phyloP scores from a whole-genome alignment of 2,888 invertebrate genomes.

The Callosobruchus maculatus region DNA sequence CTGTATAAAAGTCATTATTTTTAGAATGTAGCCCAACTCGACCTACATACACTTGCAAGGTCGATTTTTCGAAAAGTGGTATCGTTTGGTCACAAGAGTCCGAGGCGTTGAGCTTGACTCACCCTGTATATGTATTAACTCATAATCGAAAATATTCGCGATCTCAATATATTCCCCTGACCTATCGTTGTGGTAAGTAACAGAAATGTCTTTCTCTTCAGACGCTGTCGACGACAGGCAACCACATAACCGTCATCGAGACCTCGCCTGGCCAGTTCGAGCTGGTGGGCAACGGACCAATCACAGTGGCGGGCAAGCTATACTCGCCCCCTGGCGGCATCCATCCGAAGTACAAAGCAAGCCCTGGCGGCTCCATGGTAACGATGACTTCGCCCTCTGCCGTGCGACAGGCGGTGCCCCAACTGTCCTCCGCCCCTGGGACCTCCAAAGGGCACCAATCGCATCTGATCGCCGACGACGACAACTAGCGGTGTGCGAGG shows the following conservation, averaged over 20 bases:
- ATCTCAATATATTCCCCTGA: too few relatives aligned
- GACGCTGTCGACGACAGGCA: conserved; percentile 25
- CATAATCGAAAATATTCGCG: too few relatives aligned
- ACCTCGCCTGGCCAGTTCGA: conserved; percentile 41
- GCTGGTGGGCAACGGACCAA: conserved; percentile 32
- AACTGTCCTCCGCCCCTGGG: neutral
- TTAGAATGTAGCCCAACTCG: too few relatives aligned
- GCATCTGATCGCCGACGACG: neutral
- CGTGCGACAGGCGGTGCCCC: neutral
- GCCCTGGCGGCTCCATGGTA: neutral
- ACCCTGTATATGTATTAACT: too few relatives aligned
- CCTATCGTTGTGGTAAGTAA: neutral
- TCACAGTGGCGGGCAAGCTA: conserved; percentile 24
- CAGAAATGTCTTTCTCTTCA: neutral
- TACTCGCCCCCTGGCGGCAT: neutral
- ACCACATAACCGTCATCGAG: conserved; percentile 39
- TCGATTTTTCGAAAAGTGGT: too few relatives aligned
- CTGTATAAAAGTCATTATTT: too few relatives aligned
- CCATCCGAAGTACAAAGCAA: neutral
- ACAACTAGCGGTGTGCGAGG: too few relatives aligned
- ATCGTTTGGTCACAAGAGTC: too few relatives aligned
- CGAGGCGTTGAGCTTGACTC: too few relatives aligned
- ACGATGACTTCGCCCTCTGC: neutral
- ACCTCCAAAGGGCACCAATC: neutral
- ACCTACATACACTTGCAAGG: too few relatives aligned